Percentiles rank a stretch among this genome's conserved stretches.
Evolutionary conservation across 2,888 invertebrate species (phyloP).

Genomic region (Vandiemenella viatica): DNA sequence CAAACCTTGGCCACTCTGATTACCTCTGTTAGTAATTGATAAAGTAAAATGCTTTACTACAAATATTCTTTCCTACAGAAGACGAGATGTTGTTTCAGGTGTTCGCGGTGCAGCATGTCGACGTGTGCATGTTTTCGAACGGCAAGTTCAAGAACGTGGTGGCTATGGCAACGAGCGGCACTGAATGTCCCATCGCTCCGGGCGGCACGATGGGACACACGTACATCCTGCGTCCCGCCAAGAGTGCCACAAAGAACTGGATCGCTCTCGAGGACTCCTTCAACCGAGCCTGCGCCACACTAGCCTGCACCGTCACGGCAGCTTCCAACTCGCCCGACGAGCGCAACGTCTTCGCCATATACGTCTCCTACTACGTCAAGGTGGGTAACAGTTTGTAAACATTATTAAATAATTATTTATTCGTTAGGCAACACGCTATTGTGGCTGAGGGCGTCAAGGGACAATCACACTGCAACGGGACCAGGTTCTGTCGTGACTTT

Average conservation of each 20-base stretch:
- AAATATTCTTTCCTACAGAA: neutral
- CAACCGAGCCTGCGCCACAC: conserved; percentile 41
- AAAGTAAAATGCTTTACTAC: no score
- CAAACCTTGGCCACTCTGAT: no score
- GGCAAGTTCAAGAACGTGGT: conserved; percentile 91
- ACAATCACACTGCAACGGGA: no score
- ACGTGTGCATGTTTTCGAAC: conserved; percentile 89
- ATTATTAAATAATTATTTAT: no score
- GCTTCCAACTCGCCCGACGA: conserved; percentile 45
- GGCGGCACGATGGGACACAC: conserved; percentile 43
- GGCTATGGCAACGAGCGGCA: conserved; percentile 44
- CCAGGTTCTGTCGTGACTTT: no score
- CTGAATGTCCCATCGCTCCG: conserved; percentile 48
- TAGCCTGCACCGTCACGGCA: conserved; percentile 37
- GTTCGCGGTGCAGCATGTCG: conserved; percentile 74
- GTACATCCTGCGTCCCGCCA: conserved; percentile 52
- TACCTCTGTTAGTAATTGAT: no score
- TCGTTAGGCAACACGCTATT: no score
- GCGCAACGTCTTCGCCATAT: conserved; percentile 76
- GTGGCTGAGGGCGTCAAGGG: no score
- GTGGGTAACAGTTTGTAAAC: no score
- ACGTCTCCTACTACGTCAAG: conserved; percentile 83
- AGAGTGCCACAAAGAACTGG: conserved; percentile 78
- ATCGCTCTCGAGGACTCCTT: conserved; percentile 78
- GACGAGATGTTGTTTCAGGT: conserved; percentile 47